Percentiles rank a stretch among this genome's conserved stretches.
These are phyloP conservation scores for Papilio aristodemus DNA, from an alignment of 1,140 invertebrate genomes.

Conservation along the genomic window DNA sequence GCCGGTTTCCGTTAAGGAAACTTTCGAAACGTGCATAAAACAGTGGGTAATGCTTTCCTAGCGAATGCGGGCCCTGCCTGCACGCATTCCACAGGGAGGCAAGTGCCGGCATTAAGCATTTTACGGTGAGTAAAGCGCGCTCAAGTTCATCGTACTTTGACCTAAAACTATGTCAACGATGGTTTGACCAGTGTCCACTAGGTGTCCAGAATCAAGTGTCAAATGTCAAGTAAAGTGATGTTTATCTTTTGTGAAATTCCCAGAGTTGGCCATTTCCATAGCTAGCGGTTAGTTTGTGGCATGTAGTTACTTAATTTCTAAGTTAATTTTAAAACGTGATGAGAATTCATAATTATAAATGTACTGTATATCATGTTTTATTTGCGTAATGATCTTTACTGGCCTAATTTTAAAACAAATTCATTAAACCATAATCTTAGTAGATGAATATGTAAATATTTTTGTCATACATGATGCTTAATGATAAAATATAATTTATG, in stretches of 20 bases:
- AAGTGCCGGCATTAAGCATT: constrained; percentile 78
- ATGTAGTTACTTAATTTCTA: constrained; percentile 5
- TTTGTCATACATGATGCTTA: no score
- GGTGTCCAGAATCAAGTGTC: constrained; percentile 49
- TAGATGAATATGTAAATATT: neutral
- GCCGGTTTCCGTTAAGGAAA: constrained; percentile 77
- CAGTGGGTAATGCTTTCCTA: constrained; percentile 77
- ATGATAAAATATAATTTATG: no score
- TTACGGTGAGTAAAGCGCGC: constrained; percentile 76
- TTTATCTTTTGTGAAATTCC: constrained; percentile 21
- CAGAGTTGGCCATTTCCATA: neutral
- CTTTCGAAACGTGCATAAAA: constrained; percentile 79
- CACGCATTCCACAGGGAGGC: constrained; percentile 76
- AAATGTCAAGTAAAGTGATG: constrained; percentile 22
- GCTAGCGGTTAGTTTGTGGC: neutral
- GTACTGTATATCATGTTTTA: neutral
- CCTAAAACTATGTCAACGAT: constrained; percentile 62
- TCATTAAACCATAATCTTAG: neutral
- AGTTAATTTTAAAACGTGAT: neutral
- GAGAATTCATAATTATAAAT: neutral
- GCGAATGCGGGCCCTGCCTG: constrained; percentile 74
- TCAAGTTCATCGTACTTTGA: constrained; percentile 78
- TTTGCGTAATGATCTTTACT: constrained; percentile 3
- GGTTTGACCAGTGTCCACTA: constrained; percentile 45
- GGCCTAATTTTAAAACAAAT: neutral